phyloP scores from a whole-genome alignment of 2,888 invertebrate species.

The Germaria angustata region DNA sequence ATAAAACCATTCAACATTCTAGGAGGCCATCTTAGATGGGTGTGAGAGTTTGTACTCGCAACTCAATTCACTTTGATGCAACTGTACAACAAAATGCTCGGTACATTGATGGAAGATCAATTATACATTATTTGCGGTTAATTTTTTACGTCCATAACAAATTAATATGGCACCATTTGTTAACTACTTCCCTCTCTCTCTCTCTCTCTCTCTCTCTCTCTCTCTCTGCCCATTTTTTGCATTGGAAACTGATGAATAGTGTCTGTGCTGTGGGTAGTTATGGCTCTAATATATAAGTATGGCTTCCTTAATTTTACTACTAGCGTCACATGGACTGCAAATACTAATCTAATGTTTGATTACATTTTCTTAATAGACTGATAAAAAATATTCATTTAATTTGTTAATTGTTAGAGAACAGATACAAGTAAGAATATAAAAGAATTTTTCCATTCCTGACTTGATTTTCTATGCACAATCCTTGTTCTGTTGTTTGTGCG shows the following conservation, averaged over 20 bases:
- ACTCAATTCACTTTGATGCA: slow-evolving; percentile 13
- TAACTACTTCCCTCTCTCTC: too few relatives aligned
- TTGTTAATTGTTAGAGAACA: neutral
- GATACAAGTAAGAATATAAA: neutral
- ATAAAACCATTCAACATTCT: slow-evolving; percentile 7
- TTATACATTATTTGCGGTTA: slow-evolving; percentile 58
- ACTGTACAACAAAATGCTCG: neutral
- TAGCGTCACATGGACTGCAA: slow-evolving; percentile 27
- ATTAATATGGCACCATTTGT: slow-evolving; percentile 27
- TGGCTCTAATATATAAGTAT: slow-evolving; percentile 15
- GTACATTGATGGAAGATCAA: slow-evolving; percentile 26
- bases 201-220: neutral
- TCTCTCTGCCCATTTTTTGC: neutral
- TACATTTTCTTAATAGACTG: slow-evolving; percentile 4
- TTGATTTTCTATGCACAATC: neutral
- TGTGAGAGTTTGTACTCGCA: slow-evolving; percentile 23
- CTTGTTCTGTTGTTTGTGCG: neutral
- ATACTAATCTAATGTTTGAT: slow-evolving; percentile 18
- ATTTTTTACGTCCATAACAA: slow-evolving; percentile 28
- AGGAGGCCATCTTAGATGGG: slow-evolving; percentile 47
- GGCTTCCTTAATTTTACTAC: slow-evolving; percentile 28
- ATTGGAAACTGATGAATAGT: slow-evolving; percentile 5
- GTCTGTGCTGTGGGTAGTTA: neutral
- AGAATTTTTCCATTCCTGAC: slow-evolving; percentile 5
- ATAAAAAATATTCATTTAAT: neutral